Conservation (phyloP, 1,140 invertebrate genomes). For the Hydropsyche tenuis region DNA sequence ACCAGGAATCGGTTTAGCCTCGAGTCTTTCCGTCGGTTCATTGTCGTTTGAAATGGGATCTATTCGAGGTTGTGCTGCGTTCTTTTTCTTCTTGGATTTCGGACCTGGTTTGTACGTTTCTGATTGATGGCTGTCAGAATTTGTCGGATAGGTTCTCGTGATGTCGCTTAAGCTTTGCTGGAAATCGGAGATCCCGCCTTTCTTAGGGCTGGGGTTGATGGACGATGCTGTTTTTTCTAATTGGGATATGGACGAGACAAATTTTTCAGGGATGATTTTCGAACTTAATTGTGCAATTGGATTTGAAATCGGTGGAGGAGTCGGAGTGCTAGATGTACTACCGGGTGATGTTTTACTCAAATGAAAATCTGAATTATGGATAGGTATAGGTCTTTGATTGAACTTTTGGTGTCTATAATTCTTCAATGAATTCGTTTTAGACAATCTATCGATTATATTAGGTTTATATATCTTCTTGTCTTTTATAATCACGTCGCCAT, state of each 20-base stretch:
- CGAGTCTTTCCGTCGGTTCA: neutral
- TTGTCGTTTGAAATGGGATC: neutral
- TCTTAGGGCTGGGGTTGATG: slow-evolving; percentile 52
- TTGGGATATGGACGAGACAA: slow-evolving; percentile 58
- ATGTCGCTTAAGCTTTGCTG: slow-evolving; percentile 61
- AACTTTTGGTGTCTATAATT: slow-evolving; percentile 61
- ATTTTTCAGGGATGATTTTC: slow-evolving; percentile 30
- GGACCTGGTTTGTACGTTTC: slow-evolving; percentile 52
- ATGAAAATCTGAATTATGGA: slow-evolving; percentile 33
- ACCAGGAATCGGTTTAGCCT: neutral
- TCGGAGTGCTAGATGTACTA: slow-evolving; percentile 44
- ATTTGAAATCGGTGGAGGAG: slow-evolving; percentile 29
- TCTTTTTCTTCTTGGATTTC: slow-evolving; percentile 59
- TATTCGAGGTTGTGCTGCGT: slow-evolving; percentile 43
- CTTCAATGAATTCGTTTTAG: slow-evolving; percentile 60
- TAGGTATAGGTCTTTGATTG: slow-evolving; percentile 39
- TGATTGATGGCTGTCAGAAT: slow-evolving; percentile 47
- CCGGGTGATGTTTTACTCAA: slow-evolving; percentile 32
- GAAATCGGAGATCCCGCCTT: slow-evolving; percentile 59
- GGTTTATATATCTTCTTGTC: slow-evolving; percentile 45
- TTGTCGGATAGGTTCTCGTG: slow-evolving; percentile 59
- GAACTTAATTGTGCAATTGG: slow-evolving; percentile 23
- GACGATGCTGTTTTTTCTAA: slow-evolving; percentile 58
- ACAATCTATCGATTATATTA: slow-evolving; percentile 51
- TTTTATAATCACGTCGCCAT: slow-evolving; percentile 37